Evolutionary conservation across 2,888 invertebrate genomes (phyloP).

Genomic region (Callyntrura guangdongensis): DNA sequence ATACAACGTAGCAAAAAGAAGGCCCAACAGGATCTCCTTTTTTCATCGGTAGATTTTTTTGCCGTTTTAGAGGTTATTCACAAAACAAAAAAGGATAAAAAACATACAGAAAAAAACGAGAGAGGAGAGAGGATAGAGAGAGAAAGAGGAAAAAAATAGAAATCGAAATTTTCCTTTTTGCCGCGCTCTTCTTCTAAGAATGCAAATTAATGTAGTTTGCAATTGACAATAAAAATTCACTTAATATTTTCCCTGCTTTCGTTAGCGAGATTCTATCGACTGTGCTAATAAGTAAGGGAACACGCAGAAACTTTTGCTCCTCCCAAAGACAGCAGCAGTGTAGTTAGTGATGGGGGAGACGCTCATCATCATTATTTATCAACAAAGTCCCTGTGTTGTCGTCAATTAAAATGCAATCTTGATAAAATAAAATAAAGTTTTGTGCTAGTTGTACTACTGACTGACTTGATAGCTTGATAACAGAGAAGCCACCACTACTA

Average conservation of each 20-base stretch:
- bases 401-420: constrained; percentile 35
- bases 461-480: too few species aligned
- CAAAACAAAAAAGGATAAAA: not conserved
- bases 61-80: not conserved
- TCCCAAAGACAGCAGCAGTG: not conserved
- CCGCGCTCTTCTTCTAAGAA: not conserved
- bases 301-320: not conserved
- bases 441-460: too few species aligned
- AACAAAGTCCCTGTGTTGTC: not conserved
- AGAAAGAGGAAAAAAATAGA: constrained; percentile 4
- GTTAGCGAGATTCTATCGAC: not conserved
- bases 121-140: too few species aligned
- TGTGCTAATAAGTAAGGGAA: not conserved
- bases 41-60: too few species aligned
- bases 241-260: not conserved
- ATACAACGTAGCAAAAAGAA: not conserved
- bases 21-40: too few species aligned
- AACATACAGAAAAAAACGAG: not conserved
- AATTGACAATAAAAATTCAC: constrained; percentile 6
- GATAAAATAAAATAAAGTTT: not conserved
- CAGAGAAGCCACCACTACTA: too few species aligned
- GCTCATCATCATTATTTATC: not conserved
- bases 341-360: too few species aligned
- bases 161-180: constrained; percentile 20
- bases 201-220: constrained; percentile 18